phyloP scores from a whole-genome alignment of 1,140 invertebrate species.

The Achatina immaculata region DNA sequence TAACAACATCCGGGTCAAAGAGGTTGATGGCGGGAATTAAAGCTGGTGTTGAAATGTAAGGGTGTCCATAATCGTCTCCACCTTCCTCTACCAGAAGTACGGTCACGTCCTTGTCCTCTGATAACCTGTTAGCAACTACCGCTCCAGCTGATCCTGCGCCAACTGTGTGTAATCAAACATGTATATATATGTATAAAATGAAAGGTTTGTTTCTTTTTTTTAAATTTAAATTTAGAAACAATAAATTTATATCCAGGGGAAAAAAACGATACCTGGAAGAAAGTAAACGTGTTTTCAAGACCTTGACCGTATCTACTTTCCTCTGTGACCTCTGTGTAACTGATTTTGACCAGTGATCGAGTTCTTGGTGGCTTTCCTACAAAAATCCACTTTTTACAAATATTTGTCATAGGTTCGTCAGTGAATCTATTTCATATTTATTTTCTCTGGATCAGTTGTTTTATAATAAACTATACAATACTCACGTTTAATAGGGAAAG shows the following conservation, averaged over 20 bases:
- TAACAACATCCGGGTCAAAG: background rate
- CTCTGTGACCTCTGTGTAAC: too few relatives aligned
- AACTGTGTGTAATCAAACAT: constrained; percentile 30
- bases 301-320: too few relatives aligned
- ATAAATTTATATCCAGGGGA: background rate
- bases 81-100: constrained; percentile 41
- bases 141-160: constrained; percentile 42
- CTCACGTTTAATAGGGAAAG: too few relatives aligned
- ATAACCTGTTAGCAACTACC: constrained; percentile 39
- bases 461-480: too few relatives aligned
- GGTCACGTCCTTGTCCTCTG: constrained; percentile 29
- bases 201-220: background rate
- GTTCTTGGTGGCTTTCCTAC: too few relatives aligned
- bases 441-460: too few relatives aligned
- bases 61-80: constrained; percentile 21
- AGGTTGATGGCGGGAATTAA: background rate
- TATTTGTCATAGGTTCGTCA: too few relatives aligned
- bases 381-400: too few relatives aligned
- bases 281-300: background rate
- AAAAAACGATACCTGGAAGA: background rate
- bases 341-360: too few relatives aligned
- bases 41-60: background rate
- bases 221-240: background rate
- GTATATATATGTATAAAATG: background rate
- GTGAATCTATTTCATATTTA: too few relatives aligned